Base-by-base conservation (phyloP, 2,888 invertebrate species). In the Scrobipalpa atriplicella region DNA sequence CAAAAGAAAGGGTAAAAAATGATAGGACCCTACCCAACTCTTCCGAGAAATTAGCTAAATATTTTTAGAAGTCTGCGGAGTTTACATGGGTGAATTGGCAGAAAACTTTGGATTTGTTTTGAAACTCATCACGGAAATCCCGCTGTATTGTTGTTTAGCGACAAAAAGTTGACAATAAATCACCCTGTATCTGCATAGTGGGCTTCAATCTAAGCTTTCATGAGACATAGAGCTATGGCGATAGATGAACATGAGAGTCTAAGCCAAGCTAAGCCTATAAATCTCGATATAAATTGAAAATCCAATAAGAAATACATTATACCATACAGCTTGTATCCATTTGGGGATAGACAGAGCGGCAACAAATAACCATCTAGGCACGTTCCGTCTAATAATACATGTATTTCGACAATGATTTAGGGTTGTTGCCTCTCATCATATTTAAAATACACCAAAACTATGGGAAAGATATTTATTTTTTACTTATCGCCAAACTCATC, bases 141-240 rank as follows among this genome's bases (percentile, higher is more conserved):
- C 78, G 71, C 73, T 75, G 38, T 51, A 78, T 79, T 78, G 79
- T 80, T 80, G 79, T 80, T 78, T 79, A 76, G 77, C 72, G 71
- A 77, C 74, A 75, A 80, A 78, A 79, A 80, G 78, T 75, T 78
- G 77, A 77, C 76, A 72, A 81, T 82, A 81, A 82, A 82, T 82
- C 80, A 80, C 74, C 43, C 66, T 69, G 72, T 79, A 80, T 81
- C 80, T 79, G 74, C 76, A 76, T 76, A 73, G 72, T 72, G 73
- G 66, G 71, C 74, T 73, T 73, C 77, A 74, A 78, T 80, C 78
- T 78, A 73, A 73, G 73, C 72, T 63, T 73, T 71, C 62, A 43
- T 66, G 66, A 38, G 71, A 75, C 68, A 74, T 68, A 78, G 68
- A 11, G 74, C 29, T 38, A 16, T n/a, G 2, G 29, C 3, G 38